Conservation (phyloP, 2,113 vertebrate genomes). For the Tetrao urogallus region DNA sequence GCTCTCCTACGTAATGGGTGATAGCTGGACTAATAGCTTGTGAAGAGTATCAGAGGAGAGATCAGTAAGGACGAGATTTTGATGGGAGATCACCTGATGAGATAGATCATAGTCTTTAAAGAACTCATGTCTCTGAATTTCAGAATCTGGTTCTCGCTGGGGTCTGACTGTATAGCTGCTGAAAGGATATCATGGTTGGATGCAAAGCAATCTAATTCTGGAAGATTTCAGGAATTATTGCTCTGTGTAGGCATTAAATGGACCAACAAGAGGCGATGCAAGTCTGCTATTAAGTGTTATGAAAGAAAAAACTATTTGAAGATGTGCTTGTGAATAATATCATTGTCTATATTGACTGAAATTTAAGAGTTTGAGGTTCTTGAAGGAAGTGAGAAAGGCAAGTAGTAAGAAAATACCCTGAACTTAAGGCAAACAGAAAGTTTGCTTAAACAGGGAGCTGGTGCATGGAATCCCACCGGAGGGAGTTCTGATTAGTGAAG, state of each 20-base stretch:
- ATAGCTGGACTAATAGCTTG: background rate
- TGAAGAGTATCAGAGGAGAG: background rate
- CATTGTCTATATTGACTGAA: background rate
- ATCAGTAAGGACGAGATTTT: background rate
- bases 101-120: background rate
- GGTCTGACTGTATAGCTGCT: background rate
- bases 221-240: background rate
- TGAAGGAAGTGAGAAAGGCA: background rate
- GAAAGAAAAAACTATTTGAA: background rate
- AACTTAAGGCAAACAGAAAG: background rate
- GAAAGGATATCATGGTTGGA: background rate
- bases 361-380: accelerated
- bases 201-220: background rate
- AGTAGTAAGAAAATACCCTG: background rate
- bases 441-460: background rate
- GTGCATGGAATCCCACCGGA: background rate
- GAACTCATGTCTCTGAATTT: background rate
- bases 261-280: background rate
- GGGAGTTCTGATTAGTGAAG: background rate
- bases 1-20: accelerated
- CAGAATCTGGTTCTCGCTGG: background rate
- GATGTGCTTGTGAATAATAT: background rate
- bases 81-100: background rate
- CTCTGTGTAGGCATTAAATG: background rate
- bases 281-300: background rate